Base-by-base conservation (phyloP, 2,797 vertebrate species). In the Erethizon dorsatum region DNA sequence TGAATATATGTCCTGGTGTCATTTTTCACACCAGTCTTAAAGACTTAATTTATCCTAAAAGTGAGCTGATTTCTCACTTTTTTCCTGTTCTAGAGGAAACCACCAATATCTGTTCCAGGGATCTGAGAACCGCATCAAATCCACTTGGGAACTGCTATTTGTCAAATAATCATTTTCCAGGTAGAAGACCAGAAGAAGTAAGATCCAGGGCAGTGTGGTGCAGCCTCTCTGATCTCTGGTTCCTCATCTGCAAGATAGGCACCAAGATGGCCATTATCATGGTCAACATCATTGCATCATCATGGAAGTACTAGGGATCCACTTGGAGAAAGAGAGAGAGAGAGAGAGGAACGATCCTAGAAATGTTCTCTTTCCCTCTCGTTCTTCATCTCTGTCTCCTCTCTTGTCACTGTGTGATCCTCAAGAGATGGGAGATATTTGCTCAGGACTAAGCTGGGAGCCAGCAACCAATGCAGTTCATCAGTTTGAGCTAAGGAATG, bases 101-200 rank as follows among this genome's bases (percentile, higher is more conserved):
- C 92, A 97, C 97, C 97, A 97, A 71, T 97, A 96, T 95, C 97
- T 95, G 84, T 93, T 98, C 96, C 86, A 94, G 77, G 73, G 90
- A 97, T 85, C 61, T 88, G 83, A 96, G 90, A 97, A 92, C 95
- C 95, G 86, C 95, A 95, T 94, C 95, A 91, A 83, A 95, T 97
- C 97, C 97, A 94, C 96, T 96, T 96, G 79, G 3, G 1, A 28
- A 50, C 24, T 77, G 22, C 47, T 90, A 3, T 86, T 87, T 96
- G 52, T 82, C 26, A 31, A 41, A 20, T 26, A 9, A 24, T 37
- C 24, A 50, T 61, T 86, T 96, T 45, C 56, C 78, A 96, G 26
- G 33, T 67, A 56, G 45, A 67, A 90, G 18, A 24, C 33, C 28
- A 67, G 52, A 47, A 59, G 50, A 83, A 31, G 45, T n/a, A 79